Evolutionary conservation across 2,113 vertebrate genomes (phyloP), one percentile per base, ranked within the genome.

Genomic region (Carassius gibelio): DNA sequence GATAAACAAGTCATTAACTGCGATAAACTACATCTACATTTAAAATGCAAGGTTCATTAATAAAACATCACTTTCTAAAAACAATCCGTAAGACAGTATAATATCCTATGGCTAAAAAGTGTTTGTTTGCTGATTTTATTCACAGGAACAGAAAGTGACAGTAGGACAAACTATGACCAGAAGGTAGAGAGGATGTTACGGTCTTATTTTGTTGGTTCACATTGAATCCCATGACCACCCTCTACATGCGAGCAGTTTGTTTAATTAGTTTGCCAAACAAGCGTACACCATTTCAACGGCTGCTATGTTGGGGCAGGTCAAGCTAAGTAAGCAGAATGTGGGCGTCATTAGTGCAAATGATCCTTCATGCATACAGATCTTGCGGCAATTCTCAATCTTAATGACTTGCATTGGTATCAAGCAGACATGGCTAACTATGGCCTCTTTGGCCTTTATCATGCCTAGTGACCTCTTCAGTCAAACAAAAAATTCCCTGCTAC

Each of bases 341-440:
- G 71, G 42, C 8, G 50, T 57, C 50, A 17, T 87, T 50, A 75
- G 64, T 84, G 79, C 52, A 76, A 84, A 84, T 26, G 59, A 66
- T 48, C 50, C 21, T 26, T 79, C 71, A 66, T 88, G 72, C 68
- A 81, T 84, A 61, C 81, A 48, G 75, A 86, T 69, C 82, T 88
- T 69, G 62, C 52, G 17, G 82, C 76, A 61, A 81, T 86, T 86
- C 75, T 59, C 57, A 71, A 75, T 88, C 69, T 75, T 68, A 84
- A 75, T 83, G 68, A 84, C 52, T 64, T 76, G 74, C 79, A 50
- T 81, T 69, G 61, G 42, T 79, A 81, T 19, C 42, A 66, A 88
- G 81, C 34, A 80, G 75, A 75, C 71, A 80, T n/a, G 13, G 64
- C 61, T 85, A 87, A 88, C 45, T 21, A 62, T 55, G 75, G 79